These are phyloP conservation scores for Drosophila simulans DNA, from an alignment of 1,140 invertebrate species.

Conservation along the genomic window DNA sequence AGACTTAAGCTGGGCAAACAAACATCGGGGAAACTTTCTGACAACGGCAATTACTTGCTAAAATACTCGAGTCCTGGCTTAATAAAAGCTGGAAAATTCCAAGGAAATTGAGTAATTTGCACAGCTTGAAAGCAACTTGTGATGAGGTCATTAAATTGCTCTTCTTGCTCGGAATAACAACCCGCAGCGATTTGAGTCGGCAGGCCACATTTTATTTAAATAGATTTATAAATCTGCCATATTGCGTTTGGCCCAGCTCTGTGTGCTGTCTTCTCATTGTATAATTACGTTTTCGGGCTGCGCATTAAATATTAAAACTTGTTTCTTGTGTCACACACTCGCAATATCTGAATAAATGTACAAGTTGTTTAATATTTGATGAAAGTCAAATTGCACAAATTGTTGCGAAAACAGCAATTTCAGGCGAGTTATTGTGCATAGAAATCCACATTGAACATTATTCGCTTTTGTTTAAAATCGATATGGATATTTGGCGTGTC, in stretches of 20 bases:
- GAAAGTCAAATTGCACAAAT: too few species aligned
- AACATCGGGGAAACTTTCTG: neutral
- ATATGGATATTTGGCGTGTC: too few species aligned
- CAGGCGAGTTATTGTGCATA: too few species aligned
- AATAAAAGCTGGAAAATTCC: conserved; percentile 7
- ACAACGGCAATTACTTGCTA: conserved; percentile 31
- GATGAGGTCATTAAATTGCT: conserved; percentile 8
- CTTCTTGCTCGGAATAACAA: neutral
- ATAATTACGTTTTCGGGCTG: conserved; percentile 37
- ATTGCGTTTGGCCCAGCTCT: conserved; percentile 33
- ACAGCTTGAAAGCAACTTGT: conserved; percentile 9
- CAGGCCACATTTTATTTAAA: conserved; percentile 46
- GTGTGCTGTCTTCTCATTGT: conserved; percentile 6
- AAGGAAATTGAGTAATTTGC: conserved; percentile 3
- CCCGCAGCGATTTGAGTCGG: conserved; percentile 10
- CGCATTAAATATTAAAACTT: conserved; percentile 45
- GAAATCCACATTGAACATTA: too few species aligned
- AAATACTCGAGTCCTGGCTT: conserved; percentile 12
- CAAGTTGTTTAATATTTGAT: too few species aligned
- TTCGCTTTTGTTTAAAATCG: neutral
- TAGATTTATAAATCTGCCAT: conserved; percentile 54
- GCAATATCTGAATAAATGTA: neutral
- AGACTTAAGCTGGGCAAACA: conserved; percentile 2
- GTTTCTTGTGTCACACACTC: too few species aligned
- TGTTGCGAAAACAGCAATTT: too few species aligned